phyloP scores from a whole-genome alignment of 2,113 vertebrate genomes.

The Heptranchias perlo region DNA sequence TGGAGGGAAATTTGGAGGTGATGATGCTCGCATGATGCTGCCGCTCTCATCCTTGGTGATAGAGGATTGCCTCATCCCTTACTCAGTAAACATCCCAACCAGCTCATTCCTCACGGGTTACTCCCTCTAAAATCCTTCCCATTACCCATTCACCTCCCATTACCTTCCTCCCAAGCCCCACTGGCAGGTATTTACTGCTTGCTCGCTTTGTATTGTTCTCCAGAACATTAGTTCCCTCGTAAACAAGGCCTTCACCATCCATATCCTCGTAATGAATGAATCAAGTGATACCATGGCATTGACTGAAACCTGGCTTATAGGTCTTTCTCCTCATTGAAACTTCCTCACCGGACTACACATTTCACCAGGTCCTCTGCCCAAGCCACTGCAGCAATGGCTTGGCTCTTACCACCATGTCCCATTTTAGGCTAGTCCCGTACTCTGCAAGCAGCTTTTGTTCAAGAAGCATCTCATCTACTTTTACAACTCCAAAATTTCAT shows the following conservation, averaged over 20 bases:
- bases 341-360: neutral
- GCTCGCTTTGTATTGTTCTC: neutral
- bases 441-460: neutral
- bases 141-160: neutral
- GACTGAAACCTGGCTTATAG: neutral
- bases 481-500: neutral
- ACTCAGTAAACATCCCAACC: neutral
- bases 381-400: neutral
- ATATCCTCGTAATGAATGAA: no score
- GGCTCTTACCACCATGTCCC: neutral
- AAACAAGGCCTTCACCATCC: no score
- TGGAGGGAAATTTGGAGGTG: neutral
- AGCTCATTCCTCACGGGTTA: neutral
- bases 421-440: neutral
- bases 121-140: neutral
- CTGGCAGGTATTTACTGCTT: neutral
- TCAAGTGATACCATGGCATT: neutral
- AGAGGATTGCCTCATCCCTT: neutral
- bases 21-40: neutral
- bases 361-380: neutral
- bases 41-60: neutral
- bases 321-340: neutral
- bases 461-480: neutral
- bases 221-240: no score
- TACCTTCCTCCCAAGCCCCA: neutral